Conservation (phyloP, 1,140 invertebrate genomes). For the Periplaneta americana region DNA sequence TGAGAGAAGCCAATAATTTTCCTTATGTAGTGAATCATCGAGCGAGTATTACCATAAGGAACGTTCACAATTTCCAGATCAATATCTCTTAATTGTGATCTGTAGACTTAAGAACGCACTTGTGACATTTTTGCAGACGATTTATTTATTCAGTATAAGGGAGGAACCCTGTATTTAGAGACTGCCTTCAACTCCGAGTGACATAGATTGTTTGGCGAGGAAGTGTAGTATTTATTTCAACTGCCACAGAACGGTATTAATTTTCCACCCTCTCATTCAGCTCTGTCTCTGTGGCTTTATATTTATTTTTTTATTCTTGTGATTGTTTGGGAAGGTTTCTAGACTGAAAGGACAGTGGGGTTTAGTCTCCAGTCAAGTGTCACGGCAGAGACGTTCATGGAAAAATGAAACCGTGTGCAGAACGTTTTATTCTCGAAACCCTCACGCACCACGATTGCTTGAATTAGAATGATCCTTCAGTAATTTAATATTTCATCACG, state of each 20-base stretch:
- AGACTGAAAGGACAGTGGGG: not conserved
- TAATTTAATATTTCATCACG: not conserved
- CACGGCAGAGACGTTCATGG: too few species aligned
- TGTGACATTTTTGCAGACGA: not conserved
- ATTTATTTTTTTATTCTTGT: not conserved
- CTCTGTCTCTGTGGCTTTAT: not conserved
- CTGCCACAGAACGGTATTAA: not conserved
- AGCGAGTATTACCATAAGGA: too few species aligned
- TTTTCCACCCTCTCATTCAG: not conserved
- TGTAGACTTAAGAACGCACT: too few species aligned
- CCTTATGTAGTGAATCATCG: too few species aligned
- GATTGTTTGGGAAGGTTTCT: not conserved
- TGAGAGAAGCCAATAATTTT: too few species aligned
- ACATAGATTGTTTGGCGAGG: conserved; percentile 1
- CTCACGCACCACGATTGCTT: not conserved
- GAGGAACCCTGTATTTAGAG: not conserved
- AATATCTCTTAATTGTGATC: too few species aligned
- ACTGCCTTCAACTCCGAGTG: not conserved
- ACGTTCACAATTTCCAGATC: too few species aligned
- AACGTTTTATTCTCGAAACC: not conserved
- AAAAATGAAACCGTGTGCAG: not conserved
- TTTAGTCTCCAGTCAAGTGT: not conserved
- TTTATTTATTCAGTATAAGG: not conserved
- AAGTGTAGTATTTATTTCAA: conserved; percentile 7
- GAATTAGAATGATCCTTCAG: not conserved